Conservation (phyloP, 2,888 invertebrate species). For the Cosmia trapezina region DNA sequence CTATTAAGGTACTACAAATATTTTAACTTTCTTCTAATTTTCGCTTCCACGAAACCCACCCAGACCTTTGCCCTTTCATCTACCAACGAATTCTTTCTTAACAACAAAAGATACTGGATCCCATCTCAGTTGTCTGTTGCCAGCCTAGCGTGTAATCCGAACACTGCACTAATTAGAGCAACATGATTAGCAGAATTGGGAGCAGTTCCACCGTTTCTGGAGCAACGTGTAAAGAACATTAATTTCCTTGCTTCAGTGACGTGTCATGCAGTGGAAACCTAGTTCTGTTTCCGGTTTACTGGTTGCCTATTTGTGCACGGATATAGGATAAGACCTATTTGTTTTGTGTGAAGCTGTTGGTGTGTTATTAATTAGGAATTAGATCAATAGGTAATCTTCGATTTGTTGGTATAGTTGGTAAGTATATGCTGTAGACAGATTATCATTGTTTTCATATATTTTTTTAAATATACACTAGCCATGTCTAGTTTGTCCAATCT, state of each 20-base stretch:
- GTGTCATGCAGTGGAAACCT: conserved; percentile 65
- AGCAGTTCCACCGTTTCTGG: conserved; percentile 54
- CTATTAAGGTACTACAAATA: not conserved
- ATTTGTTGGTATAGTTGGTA: not conserved
- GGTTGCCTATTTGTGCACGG: conserved; percentile 67
- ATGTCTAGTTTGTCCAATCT: too few species aligned
- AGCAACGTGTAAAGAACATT: conserved; percentile 65
- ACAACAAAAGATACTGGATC: conserved; percentile 24
- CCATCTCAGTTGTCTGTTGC: conserved; percentile 39
- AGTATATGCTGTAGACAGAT: not conserved
- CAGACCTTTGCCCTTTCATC: not conserved
- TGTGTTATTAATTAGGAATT: not conserved
- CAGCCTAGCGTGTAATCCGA: conserved; percentile 41
- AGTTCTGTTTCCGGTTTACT: conserved; percentile 72
- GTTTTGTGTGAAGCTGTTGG: conserved; percentile 13
- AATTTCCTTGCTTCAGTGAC: conserved; percentile 67
- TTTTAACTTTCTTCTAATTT: not conserved
- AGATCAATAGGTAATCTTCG: not conserved
- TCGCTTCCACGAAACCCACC: conserved; percentile 6
- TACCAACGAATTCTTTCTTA: conserved; percentile 19
- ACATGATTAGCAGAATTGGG: conserved; percentile 64
- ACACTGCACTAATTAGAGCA: conserved; percentile 57
- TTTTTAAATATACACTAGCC: too few species aligned
- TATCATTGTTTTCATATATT: not conserved
- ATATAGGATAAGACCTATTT: conserved; percentile 37